phyloP scores from a whole-genome alignment of 2,888 invertebrate genomes.

The Busseola fusca region DNA sequence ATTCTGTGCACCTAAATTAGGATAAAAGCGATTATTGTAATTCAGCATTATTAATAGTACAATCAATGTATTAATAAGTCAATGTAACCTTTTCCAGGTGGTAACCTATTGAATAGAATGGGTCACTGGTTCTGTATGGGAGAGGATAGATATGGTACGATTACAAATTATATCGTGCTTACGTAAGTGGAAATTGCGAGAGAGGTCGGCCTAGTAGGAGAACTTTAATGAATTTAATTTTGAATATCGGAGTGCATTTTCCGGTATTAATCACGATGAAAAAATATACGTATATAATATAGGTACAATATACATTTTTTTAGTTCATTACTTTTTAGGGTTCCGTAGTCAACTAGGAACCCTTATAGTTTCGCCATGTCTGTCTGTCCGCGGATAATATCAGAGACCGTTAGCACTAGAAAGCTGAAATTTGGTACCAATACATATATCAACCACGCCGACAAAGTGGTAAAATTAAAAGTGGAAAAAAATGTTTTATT shows the following conservation, averaged over 20 bases:
- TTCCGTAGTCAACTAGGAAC: too few species aligned
- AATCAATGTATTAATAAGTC: slow-evolving; percentile 14
- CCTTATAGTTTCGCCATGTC: too few species aligned
- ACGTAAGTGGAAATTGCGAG: slow-evolving; percentile 22
- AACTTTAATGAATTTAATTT: background rate
- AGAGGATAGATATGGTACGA: slow-evolving; percentile 26
- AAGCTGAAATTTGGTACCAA: too few species aligned
- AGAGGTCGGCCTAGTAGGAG: slow-evolving; percentile 1
- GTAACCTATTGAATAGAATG: slow-evolving; percentile 24
- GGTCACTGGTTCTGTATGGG: slow-evolving; percentile 35
- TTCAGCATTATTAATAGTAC: slow-evolving; percentile 54
- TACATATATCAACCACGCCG: too few species aligned
- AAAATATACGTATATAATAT: too few species aligned
- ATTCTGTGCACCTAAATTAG: too few species aligned
- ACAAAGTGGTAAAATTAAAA: too few species aligned
- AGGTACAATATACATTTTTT: background rate
- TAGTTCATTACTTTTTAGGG: background rate
- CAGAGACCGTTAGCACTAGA: too few species aligned
- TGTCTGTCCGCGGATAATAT: too few species aligned
- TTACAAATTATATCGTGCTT: slow-evolving; percentile 26
- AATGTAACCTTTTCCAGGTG: slow-evolving; percentile 26
- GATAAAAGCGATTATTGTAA: too few species aligned
- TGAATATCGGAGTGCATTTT: background rate
- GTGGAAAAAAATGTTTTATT: too few species aligned
- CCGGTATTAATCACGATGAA: background rate